phyloP scores from a whole-genome alignment of 2,888 invertebrate species.

The Athrips mouffetella region DNA sequence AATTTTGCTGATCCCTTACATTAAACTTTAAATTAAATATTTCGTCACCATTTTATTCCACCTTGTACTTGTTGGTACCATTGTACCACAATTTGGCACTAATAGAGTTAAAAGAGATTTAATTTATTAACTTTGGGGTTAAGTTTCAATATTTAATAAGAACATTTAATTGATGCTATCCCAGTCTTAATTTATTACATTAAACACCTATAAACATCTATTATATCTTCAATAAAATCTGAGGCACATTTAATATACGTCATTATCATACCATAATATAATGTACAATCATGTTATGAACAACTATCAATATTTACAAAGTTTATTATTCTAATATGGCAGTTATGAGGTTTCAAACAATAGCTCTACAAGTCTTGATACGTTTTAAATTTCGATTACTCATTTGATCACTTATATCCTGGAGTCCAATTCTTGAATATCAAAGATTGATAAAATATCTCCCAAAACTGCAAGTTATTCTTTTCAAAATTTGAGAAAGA shows the following conservation, averaged over 20 bases:
- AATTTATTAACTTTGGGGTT: background rate
- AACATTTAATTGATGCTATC: constrained; percentile 36
- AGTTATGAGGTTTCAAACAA: constrained; percentile 66
- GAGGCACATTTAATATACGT: constrained; percentile 75
- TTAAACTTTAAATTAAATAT: no score
- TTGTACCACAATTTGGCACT: background rate
- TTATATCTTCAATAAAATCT: constrained; percentile 65
- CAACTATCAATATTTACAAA: constrained; percentile 53
- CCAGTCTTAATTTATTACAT: constrained; percentile 52
- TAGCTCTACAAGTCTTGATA: constrained; percentile 17
- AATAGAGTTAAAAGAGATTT: background rate
- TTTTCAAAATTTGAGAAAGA: no score
- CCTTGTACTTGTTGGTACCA: background rate
- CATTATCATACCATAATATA: constrained; percentile 37
- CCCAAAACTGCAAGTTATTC: no score
- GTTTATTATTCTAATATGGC: constrained; percentile 67
- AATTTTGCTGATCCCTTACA: no score
- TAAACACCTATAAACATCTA: constrained; percentile 60
- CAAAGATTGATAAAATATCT: no score
- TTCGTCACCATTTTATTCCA: no score
- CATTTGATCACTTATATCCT: no score
- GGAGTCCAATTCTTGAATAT: no score
- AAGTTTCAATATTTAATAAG: background rate
- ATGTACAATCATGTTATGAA: constrained; percentile 36
- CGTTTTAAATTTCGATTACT: background rate